These are phyloP conservation scores for Vicugna pacos DNA, from an alignment of 2,113 vertebrate genomes.

Conservation along the genomic window DNA sequence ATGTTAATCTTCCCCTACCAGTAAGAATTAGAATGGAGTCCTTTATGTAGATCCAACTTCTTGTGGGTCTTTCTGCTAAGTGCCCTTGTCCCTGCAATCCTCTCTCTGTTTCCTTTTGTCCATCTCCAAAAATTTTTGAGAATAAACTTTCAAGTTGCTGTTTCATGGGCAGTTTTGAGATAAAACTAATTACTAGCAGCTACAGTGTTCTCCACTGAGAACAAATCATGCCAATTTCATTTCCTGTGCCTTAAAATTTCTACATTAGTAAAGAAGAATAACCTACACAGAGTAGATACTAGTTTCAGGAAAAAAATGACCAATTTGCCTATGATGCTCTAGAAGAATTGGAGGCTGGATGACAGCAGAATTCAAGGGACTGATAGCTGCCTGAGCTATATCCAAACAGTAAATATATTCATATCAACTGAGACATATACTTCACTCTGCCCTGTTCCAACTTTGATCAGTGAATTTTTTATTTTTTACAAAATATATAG, in stretches of 20 bases:
- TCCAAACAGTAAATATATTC: background rate
- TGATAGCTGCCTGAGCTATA: background rate
- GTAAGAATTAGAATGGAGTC: background rate
- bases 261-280: conserved; percentile 3
- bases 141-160: background rate
- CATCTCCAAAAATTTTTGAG: background rate
- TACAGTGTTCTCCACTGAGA: background rate
- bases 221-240: background rate
- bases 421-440: background rate
- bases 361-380: background rate
- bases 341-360: background rate
- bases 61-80: background rate
- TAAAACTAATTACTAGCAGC: conserved; percentile 39
- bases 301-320: conserved; percentile 30
- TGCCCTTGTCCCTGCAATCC: background rate
- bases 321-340: background rate
- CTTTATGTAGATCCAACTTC: background rate
- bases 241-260: background rate
- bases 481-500: background rate
- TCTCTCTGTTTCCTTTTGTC: background rate
- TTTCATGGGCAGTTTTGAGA: background rate
- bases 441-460: background rate
- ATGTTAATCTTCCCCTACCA: background rate
- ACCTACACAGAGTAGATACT: background rate
- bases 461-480: background rate